Evolutionary conservation across 2,113 vertebrate species (phyloP).

Genomic region (Gymnogyps californianus): DNA sequence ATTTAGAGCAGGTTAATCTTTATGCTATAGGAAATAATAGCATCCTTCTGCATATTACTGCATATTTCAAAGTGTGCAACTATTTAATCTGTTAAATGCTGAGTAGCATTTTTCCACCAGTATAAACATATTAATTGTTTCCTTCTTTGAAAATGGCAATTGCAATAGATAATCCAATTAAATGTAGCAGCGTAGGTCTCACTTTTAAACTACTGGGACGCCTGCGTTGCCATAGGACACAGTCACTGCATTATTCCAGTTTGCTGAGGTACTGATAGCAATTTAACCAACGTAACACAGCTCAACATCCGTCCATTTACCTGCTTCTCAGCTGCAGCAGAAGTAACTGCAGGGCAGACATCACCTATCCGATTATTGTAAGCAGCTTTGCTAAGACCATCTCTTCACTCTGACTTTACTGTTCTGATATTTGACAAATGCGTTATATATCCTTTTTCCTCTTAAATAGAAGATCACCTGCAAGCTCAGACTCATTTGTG

Average conservation of each 20-base stretch:
- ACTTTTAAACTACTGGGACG: background rate
- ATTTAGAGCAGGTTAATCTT: background rate
- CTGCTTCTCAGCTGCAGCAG: background rate
- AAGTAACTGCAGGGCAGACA: background rate
- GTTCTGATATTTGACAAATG: background rate
- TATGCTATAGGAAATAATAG: background rate
- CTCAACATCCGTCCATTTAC: background rate
- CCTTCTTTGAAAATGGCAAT: background rate
- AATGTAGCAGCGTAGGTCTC: background rate
- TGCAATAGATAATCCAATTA: background rate
- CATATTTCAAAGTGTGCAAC: background rate
- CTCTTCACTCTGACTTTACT: background rate
- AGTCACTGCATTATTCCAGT: background rate
- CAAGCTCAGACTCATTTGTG: background rate
- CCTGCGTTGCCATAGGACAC: background rate
- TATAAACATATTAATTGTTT: background rate
- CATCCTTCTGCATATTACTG: background rate
- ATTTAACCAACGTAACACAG: background rate
- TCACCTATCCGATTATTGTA: fast-evolving
- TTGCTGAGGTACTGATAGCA: background rate
- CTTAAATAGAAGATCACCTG: background rate
- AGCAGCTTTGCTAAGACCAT: background rate
- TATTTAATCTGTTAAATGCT: background rate
- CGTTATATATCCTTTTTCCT: background rate
- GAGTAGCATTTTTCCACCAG: background rate